Evolutionary conservation across 2,797 vertebrate species (phyloP).

Genomic region (Buceros bicornis): DNA sequence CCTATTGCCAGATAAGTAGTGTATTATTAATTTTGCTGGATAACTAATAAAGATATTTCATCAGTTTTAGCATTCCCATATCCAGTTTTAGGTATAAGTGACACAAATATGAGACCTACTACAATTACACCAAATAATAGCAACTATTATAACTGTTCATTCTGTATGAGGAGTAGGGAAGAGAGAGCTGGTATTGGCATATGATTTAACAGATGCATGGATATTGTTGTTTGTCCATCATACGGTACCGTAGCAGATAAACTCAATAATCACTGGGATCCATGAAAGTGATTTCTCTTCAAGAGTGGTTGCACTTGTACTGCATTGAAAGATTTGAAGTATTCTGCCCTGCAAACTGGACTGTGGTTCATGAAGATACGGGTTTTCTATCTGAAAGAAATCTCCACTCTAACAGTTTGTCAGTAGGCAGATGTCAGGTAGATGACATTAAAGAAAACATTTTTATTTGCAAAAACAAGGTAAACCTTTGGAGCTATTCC

Average conservation of each 20-base stretch:
- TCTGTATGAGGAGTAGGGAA: neutral
- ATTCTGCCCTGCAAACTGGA: neutral
- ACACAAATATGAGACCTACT: neutral
- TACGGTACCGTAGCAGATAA: neutral
- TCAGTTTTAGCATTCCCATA: neutral
- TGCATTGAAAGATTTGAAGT: neutral
- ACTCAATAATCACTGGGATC: neutral
- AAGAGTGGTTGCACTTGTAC: neutral
- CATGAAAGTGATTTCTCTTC: neutral
- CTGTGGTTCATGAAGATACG: neutral
- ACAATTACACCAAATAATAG: neutral
- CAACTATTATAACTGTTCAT: neutral
- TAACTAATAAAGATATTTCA: neutral
- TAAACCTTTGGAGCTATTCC: neutral
- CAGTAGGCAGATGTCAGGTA: neutral
- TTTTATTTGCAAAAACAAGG: neutral
- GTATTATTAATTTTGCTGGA: neutral
- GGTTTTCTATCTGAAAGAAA: neutral
- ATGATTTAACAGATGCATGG: neutral
- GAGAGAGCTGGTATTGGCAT: neutral
- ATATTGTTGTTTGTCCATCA: neutral
- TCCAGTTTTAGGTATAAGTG: neutral
- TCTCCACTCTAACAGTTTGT: neutral
- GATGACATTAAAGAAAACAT: neutral
- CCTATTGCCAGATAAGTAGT: neutral